Percentiles rank a stretch among this genome's conserved stretches.
These are phyloP conservation scores for Heliconius nattereri DNA, from an alignment of 1,140 invertebrate genomes.

Conservation along the genomic window DNA sequence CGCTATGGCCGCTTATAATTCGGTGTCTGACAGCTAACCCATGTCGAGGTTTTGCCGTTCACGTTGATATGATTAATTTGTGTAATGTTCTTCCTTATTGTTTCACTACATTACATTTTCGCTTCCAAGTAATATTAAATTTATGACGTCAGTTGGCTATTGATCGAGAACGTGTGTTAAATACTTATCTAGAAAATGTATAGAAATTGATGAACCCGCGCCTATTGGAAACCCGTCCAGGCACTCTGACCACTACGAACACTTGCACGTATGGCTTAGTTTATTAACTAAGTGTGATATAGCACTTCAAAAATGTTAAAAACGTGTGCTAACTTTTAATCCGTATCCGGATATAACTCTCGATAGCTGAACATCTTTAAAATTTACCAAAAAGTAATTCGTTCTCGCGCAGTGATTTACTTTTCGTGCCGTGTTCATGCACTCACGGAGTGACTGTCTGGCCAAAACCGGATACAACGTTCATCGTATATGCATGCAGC, in stretches of 20 bases:
- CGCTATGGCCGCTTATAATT: constrained; percentile 25
- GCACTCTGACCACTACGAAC: too few relatives aligned
- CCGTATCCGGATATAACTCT: neutral
- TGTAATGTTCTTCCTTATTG: constrained; percentile 13
- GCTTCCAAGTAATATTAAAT: neutral
- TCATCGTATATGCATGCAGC: neutral
- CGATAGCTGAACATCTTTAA: neutral
- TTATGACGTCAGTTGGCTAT: neutral
- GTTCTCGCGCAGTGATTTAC: neutral
- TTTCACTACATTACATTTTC: neutral
- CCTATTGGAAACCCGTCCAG: too few relatives aligned
- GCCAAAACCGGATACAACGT: constrained; percentile 2
- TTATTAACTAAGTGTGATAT: too few relatives aligned
- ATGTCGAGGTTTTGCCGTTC: constrained; percentile 27
- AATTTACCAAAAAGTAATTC: neutral
- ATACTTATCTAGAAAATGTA: neutral
- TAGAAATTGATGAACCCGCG: too few relatives aligned
- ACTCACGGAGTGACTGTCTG: neutral
- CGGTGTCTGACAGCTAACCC: constrained; percentile 28
- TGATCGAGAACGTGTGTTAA: neutral
- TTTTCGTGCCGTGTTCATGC: neutral
- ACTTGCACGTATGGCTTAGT: too few relatives aligned
- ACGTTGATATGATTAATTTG: neutral
- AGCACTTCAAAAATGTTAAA: too few relatives aligned
- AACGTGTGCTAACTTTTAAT: too few relatives aligned